Conservation (phyloP, 2,888 invertebrate species). For the Apotomis capreana region DNA sequence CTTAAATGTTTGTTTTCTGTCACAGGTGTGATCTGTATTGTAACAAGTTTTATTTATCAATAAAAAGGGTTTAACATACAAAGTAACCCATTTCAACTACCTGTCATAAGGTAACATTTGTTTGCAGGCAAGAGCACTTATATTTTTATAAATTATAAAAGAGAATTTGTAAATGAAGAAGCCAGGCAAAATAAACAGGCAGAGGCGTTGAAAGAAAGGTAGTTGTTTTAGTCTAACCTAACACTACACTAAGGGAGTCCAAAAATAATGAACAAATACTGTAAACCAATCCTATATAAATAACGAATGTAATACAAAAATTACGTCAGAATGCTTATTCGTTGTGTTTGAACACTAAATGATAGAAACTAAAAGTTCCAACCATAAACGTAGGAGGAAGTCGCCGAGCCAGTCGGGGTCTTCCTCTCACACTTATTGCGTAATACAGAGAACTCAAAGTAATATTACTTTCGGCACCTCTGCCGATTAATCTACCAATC, state of each 20-base stretch:
- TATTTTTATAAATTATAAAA: slow-evolving; percentile 51
- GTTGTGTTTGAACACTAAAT: slow-evolving; percentile 72
- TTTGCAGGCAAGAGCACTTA: slow-evolving; percentile 68
- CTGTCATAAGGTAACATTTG: slow-evolving; percentile 61
- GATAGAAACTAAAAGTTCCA: slow-evolving; percentile 49
- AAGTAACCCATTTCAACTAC: slow-evolving; percentile 55
- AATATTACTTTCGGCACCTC: slow-evolving; percentile 55
- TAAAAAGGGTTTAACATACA: slow-evolving; percentile 23
- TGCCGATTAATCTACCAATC: slow-evolving; percentile 51
- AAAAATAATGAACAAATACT: slow-evolving; percentile 64
- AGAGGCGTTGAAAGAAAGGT: slow-evolving; percentile 63
- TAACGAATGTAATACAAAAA: slow-evolving; percentile 67
- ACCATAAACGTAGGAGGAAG: slow-evolving; percentile 34
- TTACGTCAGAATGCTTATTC: slow-evolving; percentile 62
- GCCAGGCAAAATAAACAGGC: slow-evolving; percentile 57
- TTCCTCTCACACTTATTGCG: slow-evolving; percentile 36
- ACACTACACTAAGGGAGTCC: slow-evolving; percentile 55
- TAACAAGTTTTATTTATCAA: background rate
- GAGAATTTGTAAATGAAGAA: slow-evolving; percentile 44
- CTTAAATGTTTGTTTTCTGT: slow-evolving; percentile 63
- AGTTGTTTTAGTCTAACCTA: slow-evolving; percentile 58
- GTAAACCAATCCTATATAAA: slow-evolving; percentile 67
- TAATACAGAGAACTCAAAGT: slow-evolving; percentile 24
- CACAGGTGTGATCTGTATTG: slow-evolving; percentile 48
- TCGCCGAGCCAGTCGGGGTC: slow-evolving; percentile 16